Evolutionary conservation across 2,797 vertebrate genomes (phyloP), one percentile per base, ranked within the genome.

Genomic region (Carapus acus): DNA sequence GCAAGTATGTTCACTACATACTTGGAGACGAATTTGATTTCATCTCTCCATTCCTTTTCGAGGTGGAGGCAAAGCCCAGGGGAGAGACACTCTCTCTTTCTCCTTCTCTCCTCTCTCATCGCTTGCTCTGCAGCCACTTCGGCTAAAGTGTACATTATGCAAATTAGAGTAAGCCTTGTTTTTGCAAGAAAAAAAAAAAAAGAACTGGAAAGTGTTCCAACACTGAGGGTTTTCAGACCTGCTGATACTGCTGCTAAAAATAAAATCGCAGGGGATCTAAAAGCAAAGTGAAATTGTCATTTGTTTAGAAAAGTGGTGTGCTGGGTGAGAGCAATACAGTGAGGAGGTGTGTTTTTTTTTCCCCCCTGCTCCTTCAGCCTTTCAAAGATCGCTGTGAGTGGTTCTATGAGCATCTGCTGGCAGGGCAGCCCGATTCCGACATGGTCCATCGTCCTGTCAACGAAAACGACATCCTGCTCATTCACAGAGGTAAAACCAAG

Each of bases 371-470:
- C 69, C n/a, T n/a, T n/a, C 9, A 99, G 96, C 91, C 96, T 2
- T 99, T 98, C 85, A 99, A 99, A 82, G 96, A 98, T 78, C 90
- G 96, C 37, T 97, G 93, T 51, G 94, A 99, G 73, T 99, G 96
- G 96, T 99, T 98, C 85, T 99, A 99, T 54, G 94, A 99, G 76
- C 94, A 99, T 73, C 87, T 99, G 68, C 88, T 93, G 61, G 90
- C 91, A 0, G 91, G 92, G 58, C 93, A 94, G 69, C 92, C 91
- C 1, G 94, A 97, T 80, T 94, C 94, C 0, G 96, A 97, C 78
- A 98, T 98, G 96, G 94, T 99, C 39, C 96, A 99, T 71, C 91
- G 96, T 15, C 96, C 96, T 9, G 93, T 99, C 80, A 96, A 87
- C 69, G 96, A 99, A 82, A 97, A 89, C 17, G 94, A 99, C 81